A percentile compares a stretch with the other conserved stretches of the same genome.
These are phyloP conservation scores for Solea solea DNA, from an alignment of 2,113 vertebrate species.

Conservation along the genomic window DNA sequence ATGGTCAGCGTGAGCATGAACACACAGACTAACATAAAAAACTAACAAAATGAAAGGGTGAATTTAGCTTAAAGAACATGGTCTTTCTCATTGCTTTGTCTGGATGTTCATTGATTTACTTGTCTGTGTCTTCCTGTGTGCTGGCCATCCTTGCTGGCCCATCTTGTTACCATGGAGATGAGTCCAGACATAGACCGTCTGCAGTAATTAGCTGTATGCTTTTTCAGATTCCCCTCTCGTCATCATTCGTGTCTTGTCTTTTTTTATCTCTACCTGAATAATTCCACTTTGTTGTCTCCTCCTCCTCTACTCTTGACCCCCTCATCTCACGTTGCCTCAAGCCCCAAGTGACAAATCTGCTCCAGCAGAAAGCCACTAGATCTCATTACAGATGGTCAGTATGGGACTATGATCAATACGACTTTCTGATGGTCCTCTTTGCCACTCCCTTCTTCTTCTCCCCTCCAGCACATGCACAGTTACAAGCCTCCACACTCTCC, in stretches of 20 bases:
- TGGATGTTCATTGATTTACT: slow-evolving; percentile 73
- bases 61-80: slow-evolving; percentile 32
- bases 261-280: slow-evolving; percentile 4
- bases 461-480: neutral
- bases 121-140: slow-evolving; percentile 61
- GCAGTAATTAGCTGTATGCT: slow-evolving; percentile 74
- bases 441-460: slow-evolving; percentile 32
- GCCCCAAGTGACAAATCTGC: slow-evolving; percentile 57
- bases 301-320: slow-evolving; percentile 20
- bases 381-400: slow-evolving; percentile 54
- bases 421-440: slow-evolving; percentile 16
- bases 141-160: slow-evolving; percentile 58
- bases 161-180: slow-evolving; percentile 77
- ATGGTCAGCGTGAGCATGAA: no score
- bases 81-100: slow-evolving; percentile 46
- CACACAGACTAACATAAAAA: neutral
- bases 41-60: slow-evolving; percentile 33
- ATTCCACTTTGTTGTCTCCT: neutral
- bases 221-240: slow-evolving; percentile 60
- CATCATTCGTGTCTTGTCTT: slow-evolving; percentile 52
- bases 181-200: slow-evolving; percentile 74
- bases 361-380: slow-evolving; percentile 47
- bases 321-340: slow-evolving; percentile 1
- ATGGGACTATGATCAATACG: slow-evolving; percentile 52
- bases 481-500: neutral